Base-by-base conservation (phyloP, 2,113 vertebrate genomes). In the Platanista minor region DNA sequence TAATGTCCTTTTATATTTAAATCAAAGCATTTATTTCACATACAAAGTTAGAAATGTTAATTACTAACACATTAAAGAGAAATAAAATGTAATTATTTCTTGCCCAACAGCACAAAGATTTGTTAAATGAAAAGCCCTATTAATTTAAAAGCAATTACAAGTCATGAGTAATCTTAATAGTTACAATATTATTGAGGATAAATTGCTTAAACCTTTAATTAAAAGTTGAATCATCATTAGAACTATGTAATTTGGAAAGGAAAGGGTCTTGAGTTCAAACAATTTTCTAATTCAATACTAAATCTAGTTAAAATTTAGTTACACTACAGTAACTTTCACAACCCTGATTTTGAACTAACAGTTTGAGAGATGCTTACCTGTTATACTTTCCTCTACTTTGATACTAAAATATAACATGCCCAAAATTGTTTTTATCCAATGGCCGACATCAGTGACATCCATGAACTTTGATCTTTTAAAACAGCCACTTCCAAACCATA, bases 41-140 rank as follows among this genome's bases (percentile, higher is more conserved):
- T 95, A 96, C 82, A 94, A 96, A 98, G 95, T 98, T 98, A 97
- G 67, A 98, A 98, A 96, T 95, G 36, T 90, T 98, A 98, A 97
- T 98, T 97, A 96, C 62, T 41, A 95, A 97, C n/a, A 69, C 59
- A 96, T 97, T 97, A 97, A 96, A 97, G 92, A 98, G 64, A 98
- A 98, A 71, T 95, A 95, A 98, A 98, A 97, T 75, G 15, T 84
- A 96, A 97, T 97, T 97, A 97, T 97, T 98, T 95, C 75, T 96
- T 97, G 77, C 18, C 14, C 64, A 93, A 67, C 66, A 96, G 87
- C 91, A 97, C 72, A 96, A 97, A 98, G 89, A 95, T 96, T 90
- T 98, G 98, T 98, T 97, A 98, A 96, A 78, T 0, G 71, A 97
- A 98, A 97, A 18, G 31, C 3, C 0, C 61, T 96, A 90, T 67